phyloP scores from a whole-genome alignment of 2,888 invertebrate genomes.

The Acanthoscelides obtectus region DNA sequence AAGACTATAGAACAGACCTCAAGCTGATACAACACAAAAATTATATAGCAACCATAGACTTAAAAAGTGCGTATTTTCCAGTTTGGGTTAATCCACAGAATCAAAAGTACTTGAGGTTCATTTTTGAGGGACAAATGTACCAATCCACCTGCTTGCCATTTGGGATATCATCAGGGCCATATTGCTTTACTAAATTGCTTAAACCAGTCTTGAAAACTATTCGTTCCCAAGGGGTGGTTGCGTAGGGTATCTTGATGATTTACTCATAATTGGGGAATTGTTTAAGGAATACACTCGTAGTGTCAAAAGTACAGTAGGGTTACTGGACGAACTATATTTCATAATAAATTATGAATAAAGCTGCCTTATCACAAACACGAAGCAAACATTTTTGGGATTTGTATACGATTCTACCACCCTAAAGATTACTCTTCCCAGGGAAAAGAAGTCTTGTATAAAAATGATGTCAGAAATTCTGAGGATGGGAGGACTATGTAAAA shows the following conservation, averaged over 20 bases:
- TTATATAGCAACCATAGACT: too few relatives aligned
- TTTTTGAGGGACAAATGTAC: constrained; percentile 19
- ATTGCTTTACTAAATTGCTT: constrained; percentile 28
- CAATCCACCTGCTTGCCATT: constrained; percentile 25
- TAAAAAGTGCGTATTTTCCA: constrained; percentile 22
- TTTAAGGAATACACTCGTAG: constrained; percentile 4
- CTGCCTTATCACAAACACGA: constrained; percentile 10
- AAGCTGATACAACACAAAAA: too few relatives aligned
- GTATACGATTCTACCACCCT: constrained; percentile 14
- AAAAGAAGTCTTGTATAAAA: constrained; percentile 9
- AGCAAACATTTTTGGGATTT: constrained; percentile 20
- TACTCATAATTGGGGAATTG: constrained; percentile 17
- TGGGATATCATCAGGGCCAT: constrained; percentile 19
- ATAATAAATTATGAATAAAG: constrained; percentile 24
- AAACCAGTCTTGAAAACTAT: constrained; percentile 19
- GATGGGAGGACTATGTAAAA: constrained; percentile 1
- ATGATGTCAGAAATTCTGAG: not conserved
- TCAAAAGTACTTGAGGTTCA: constrained; percentile 25
- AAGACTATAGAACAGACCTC: constrained; percentile 27
- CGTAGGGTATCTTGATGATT: constrained; percentile 24
- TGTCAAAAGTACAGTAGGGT: not conserved
- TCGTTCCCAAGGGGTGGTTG: constrained; percentile 14
- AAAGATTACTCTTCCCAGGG: constrained; percentile 4
- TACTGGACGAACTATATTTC: constrained; percentile 17
- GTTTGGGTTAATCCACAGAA: constrained; percentile 11